Conservation (phyloP, 2,113 vertebrate species). For the Silurus meridionalis region DNA sequence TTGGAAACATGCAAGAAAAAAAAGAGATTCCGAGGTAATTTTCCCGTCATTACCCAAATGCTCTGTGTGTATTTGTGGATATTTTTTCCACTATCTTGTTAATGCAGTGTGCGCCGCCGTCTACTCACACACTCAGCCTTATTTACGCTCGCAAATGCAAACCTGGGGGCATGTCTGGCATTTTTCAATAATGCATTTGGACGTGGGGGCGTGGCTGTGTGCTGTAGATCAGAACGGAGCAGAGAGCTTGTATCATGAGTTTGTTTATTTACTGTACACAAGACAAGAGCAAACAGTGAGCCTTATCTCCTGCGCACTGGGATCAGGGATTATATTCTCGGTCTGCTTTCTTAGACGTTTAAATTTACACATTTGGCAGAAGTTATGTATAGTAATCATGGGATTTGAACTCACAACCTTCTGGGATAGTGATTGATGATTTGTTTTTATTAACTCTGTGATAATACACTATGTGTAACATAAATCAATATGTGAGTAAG, state of each 20-base stretch:
- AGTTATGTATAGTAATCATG: background rate
- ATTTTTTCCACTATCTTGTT: conserved; percentile 34
- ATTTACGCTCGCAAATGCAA: conserved; percentile 28
- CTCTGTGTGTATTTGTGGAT: conserved; percentile 29
- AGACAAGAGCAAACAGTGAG: background rate
- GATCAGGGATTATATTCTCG: background rate
- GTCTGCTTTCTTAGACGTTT: background rate
- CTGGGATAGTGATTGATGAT: background rate
- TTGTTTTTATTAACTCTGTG: no score
- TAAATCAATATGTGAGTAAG: background rate
- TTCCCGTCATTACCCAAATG: conserved; percentile 11
- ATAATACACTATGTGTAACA: background rate
- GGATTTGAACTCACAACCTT: background rate
- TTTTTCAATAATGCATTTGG: conserved; percentile 66
- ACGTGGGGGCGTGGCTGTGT: conserved; percentile 51
- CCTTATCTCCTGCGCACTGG: background rate
- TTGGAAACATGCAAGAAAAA: background rate
- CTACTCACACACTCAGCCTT: conserved; percentile 20
- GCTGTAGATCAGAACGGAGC: conserved; percentile 61
- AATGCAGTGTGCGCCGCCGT: conserved; percentile 15
- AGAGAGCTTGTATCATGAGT: conserved; percentile 22
- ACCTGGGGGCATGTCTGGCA: conserved; percentile 54
- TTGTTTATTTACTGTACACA: background rate
- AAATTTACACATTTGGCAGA: background rate
- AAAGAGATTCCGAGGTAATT: conserved; percentile 3